Evolutionary conservation across 2,797 vertebrate genomes (phyloP).

Genomic region (Catharus ustulatus): DNA sequence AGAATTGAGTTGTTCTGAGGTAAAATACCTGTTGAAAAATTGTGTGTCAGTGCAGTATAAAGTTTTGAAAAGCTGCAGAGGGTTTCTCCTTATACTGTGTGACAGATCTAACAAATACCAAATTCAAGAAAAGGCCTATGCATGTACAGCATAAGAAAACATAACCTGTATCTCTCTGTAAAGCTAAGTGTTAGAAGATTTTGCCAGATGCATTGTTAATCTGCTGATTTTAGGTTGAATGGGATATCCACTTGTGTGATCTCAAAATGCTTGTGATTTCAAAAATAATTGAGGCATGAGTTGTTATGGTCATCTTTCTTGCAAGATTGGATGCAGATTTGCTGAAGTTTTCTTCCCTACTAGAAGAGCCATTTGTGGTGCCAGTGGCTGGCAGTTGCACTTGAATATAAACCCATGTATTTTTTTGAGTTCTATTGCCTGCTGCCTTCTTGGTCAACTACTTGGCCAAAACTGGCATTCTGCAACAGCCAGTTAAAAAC

Average conservation of each 20-base stretch:
- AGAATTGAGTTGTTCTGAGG: background rate
- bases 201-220: background rate
- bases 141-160: background rate
- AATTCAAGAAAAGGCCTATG: background rate
- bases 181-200: background rate
- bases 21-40: background rate
- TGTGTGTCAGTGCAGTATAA: background rate
- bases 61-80: background rate
- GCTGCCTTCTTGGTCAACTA: background rate
- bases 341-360: background rate
- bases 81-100: accelerated
- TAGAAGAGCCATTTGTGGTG: background rate
- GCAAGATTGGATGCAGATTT: background rate
- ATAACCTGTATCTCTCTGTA: background rate
- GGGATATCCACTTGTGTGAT: background rate
- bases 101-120: background rate
- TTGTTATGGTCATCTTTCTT: background rate
- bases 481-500: background rate
- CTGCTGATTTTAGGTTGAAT: background rate
- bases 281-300: background rate
- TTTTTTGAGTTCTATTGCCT: background rate
- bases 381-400: background rate
- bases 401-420: background rate
- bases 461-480: background rate
- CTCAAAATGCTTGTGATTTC: background rate